Evolutionary conservation across 2,888 invertebrate genomes (phyloP), one percentile per base, ranked within the genome.

Genomic region (Aphidius colemani): DNA sequence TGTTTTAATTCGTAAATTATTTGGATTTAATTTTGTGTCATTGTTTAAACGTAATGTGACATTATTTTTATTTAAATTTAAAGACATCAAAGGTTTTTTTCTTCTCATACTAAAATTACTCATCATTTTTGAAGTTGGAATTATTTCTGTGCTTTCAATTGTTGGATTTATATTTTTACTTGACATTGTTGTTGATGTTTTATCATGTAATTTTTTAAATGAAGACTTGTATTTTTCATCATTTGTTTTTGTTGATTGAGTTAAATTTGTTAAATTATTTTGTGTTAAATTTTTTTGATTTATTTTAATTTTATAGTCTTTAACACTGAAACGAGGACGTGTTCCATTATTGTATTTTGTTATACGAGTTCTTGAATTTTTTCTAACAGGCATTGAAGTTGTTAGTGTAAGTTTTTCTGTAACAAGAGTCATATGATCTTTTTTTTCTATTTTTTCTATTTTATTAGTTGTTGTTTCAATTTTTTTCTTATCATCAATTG

Each of bases 291-390:
- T 55, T 18, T 48, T 40, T 39, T 57, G 57, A 11, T 46, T 57
- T 44, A 64, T 63, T 66, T 75, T 74, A 48, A 71, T 80, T 60
- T 88, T 88, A 77, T 91, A 91, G 69, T 92, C 91, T 79, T 91
- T 91, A 5, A 92, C 88, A 75, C 91, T 92, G 78, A 92, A 92
- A 69, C 89, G 84, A 1, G 91, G 91, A 59, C 92, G 83, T 58
- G 88, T 89, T 1, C 82, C 72, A 63, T 87, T 81, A 7, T 78
- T 78, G 60, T 75, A 78, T 59, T 78, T 72, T 63, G 78, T 69
- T 2, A 80, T 78, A 13, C 81, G 73, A 40, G 77, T 74, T 62
- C 78, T 75, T 43, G 74, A 75, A 6, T 71, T 69, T 0, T 75
- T 59, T 44, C 78, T 76, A 70, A 6, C 71, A 68, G 0, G 64